phyloP scores from a whole-genome alignment of 2,797 vertebrate species.

The Neomorphus geoffroyi region DNA sequence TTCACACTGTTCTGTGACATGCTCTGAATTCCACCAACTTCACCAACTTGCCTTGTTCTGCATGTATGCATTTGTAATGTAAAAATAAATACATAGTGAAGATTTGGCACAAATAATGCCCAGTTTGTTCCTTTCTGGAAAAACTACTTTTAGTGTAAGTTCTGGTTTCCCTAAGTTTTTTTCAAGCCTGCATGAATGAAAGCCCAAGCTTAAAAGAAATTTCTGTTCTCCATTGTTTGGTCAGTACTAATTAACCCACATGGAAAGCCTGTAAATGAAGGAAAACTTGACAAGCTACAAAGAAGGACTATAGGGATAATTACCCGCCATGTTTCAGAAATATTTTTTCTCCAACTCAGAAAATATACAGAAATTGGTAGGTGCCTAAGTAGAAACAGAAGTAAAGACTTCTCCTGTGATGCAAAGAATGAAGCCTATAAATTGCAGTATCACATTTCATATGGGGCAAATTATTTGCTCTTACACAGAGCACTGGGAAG shows the following conservation, averaged over 20 bases:
- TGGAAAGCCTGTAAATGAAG: neutral
- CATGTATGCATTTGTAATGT: neutral
- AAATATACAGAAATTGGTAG: neutral
- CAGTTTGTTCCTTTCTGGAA: neutral
- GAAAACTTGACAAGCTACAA: neutral
- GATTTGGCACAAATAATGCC: neutral
- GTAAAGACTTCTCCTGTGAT: neutral
- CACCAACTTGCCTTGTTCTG: neutral
- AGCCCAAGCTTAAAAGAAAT: neutral
- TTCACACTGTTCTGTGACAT: neutral
- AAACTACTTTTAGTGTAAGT: neutral
- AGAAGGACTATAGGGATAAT: neutral
- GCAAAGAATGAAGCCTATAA: neutral
- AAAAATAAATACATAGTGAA: neutral
- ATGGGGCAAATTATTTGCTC: neutral
- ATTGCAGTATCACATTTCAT: neutral
- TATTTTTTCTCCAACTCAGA: neutral
- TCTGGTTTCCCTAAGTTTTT: neutral
- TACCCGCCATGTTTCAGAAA: neutral
- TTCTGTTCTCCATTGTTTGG: neutral
- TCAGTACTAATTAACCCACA: neutral
- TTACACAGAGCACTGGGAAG: neutral
- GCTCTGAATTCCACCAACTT: neutral
- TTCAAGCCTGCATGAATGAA: neutral
- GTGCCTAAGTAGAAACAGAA: neutral